Percentiles rank a stretch among this genome's conserved stretches.
Evolutionary conservation across 2,888 invertebrate species (phyloP).

Genomic region (Plagodis dolabraria): DNA sequence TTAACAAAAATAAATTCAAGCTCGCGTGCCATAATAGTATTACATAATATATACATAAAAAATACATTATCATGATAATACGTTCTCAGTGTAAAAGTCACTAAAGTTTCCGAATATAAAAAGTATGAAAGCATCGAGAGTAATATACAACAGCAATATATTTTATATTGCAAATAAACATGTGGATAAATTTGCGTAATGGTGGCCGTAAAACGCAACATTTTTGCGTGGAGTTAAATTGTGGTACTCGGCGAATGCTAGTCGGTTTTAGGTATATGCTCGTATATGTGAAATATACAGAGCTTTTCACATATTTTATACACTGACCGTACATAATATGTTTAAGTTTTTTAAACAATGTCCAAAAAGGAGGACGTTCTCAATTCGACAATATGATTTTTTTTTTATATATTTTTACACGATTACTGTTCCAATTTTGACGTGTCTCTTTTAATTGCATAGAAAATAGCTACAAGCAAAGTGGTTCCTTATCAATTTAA

Average conservation of each 20-base stretch:
- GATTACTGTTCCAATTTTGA: too few relatives aligned
- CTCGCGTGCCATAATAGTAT: too few relatives aligned
- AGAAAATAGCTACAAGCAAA: too few relatives aligned
- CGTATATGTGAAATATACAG: slow-evolving; percentile 6
- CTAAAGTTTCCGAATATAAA: slow-evolving; percentile 39
- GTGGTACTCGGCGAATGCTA: slow-evolving; percentile 9
- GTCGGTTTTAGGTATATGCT: slow-evolving; percentile 8
- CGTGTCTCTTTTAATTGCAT: too few relatives aligned
- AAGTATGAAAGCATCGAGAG: slow-evolving; percentile 44
- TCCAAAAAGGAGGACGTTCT: too few relatives aligned
- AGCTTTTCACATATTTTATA: slow-evolving; percentile 2
- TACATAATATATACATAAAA: neutral
- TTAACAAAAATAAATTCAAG: too few relatives aligned
- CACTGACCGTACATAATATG: slow-evolving; percentile 1
- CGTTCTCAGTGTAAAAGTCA: slow-evolving; percentile 20
- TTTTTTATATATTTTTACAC: neutral
- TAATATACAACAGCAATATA: slow-evolving; percentile 66
- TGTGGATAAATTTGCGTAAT: slow-evolving; percentile 83
- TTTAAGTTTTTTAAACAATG: too few relatives aligned
- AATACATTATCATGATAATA: slow-evolving; percentile 42
- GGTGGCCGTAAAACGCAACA: slow-evolving; percentile 70
- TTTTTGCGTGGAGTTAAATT: slow-evolving; percentile 35
- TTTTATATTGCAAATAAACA: slow-evolving; percentile 83
- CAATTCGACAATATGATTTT: too few relatives aligned
- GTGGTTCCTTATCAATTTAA: too few relatives aligned